Evolutionary conservation across 2,113 vertebrate species (phyloP).

Genomic region (Ceratotherium simum): DNA sequence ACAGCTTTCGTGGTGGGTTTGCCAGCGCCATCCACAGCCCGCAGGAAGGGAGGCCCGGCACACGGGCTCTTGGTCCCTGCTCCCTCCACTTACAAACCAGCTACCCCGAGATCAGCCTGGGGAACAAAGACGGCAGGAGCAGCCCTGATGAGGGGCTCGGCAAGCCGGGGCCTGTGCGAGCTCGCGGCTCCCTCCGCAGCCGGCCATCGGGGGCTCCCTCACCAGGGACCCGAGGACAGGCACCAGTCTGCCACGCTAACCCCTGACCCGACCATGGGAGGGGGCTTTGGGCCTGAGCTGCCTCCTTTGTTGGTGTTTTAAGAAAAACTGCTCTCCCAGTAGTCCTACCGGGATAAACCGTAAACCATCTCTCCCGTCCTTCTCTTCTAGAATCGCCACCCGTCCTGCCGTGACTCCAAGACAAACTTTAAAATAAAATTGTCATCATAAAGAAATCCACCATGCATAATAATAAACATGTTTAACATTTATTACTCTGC

Average conservation of each 20-base stretch:
- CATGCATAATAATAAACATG: constrained; percentile 54
- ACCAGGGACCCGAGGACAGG: background rate
- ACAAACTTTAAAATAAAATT: constrained; percentile 60
- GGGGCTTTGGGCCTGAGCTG: background rate
- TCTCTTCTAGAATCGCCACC: background rate
- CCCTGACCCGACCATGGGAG: fast-evolving
- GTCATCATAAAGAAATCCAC: constrained; percentile 70
- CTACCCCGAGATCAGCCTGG: background rate
- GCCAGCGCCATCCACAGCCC: fast-evolving
- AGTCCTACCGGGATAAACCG: background rate
- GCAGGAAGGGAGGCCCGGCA: background rate
- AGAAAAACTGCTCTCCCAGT: background rate
- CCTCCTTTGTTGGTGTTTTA: background rate
- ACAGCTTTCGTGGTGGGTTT: fast-evolving
- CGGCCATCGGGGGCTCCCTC: fast-evolving
- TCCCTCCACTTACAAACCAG: fast-evolving
- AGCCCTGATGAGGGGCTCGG: background rate
- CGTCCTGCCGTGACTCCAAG: background rate
- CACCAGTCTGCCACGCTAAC: fast-evolving
- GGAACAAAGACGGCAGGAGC: background rate
- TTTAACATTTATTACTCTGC: constrained; percentile 66
- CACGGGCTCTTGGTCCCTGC: background rate
- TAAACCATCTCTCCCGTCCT: background rate
- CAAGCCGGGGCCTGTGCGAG: fast-evolving
- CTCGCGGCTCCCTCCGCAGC: fast-evolving